Conservation (phyloP, 1,140 invertebrate genomes). For the Agrypnia vestita region DNA sequence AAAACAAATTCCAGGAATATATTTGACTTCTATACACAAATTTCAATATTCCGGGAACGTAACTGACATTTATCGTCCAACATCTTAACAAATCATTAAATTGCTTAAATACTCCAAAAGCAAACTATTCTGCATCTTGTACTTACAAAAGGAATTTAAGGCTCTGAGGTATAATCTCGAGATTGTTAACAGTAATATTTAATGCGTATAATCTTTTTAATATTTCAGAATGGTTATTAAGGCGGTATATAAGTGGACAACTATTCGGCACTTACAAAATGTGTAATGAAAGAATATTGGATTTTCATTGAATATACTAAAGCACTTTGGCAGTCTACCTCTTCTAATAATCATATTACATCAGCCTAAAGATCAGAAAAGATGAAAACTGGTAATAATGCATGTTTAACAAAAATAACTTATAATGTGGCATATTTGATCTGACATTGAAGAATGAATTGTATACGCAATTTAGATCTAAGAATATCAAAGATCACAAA, state of each 20-base stretch:
- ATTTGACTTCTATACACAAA: slow-evolving; percentile 28
- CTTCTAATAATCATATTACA: too few relatives aligned
- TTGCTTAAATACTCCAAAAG: background rate
- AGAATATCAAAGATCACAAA: background rate
- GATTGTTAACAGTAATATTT: background rate
- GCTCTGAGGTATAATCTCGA: background rate
- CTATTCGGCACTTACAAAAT: too few relatives aligned
- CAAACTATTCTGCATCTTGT: background rate
- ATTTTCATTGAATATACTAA: too few relatives aligned
- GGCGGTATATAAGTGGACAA: too few relatives aligned
- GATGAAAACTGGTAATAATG: background rate
- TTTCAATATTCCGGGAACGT: slow-evolving; percentile 3
- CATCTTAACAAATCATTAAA: background rate
- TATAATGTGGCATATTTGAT: background rate
- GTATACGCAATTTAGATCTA: background rate
- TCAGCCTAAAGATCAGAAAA: background rate
- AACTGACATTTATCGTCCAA: background rate
- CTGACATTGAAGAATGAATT: background rate
- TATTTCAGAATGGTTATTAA: background rate
- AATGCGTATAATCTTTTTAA: background rate
- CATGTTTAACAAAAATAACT: background rate
- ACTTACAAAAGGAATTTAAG: background rate
- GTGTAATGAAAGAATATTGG: too few relatives aligned
- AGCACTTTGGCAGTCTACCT: too few relatives aligned
- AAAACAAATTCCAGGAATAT: slow-evolving; percentile 36